phyloP scores from a whole-genome alignment of 2,888 invertebrate genomes.

The Thereva unica region DNA sequence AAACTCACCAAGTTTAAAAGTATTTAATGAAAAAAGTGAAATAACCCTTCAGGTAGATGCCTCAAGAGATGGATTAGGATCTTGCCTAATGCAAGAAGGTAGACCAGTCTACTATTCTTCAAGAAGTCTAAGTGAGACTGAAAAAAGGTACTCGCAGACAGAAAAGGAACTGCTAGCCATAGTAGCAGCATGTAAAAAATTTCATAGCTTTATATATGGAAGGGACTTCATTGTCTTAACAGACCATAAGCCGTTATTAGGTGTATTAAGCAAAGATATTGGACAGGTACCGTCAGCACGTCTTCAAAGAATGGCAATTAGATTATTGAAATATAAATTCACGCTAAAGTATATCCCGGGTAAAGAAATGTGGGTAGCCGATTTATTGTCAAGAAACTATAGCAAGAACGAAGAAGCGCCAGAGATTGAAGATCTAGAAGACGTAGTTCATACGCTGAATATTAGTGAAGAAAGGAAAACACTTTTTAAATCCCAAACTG shows the following conservation, averaged over 20 bases:
- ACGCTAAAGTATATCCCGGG: no score
- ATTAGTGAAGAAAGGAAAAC: no score
- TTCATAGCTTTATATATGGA: conserved; percentile 41
- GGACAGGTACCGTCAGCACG: conserved; percentile 32
- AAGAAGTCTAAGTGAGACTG: conserved; percentile 43
- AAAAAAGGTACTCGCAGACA: conserved; percentile 41
- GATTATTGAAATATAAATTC: no score
- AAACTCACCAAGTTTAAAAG: no score
- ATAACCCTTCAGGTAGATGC: no score
- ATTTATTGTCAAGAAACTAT: no score
- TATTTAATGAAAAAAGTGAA: no score
- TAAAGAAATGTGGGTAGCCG: no score
- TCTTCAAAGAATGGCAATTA: conserved; percentile 38
- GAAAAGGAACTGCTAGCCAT: conserved; percentile 42
- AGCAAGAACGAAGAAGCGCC: no score
- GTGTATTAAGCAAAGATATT: conserved; percentile 38
- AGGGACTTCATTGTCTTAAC: conserved; percentile 28
- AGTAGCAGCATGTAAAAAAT: conserved; percentile 40
- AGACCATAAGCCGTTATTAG: conserved; percentile 41
- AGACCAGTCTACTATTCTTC: conserved; percentile 43
- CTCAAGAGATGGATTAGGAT: conserved; percentile 37
- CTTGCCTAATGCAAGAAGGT: conserved; percentile 29
- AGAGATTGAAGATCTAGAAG: no score
- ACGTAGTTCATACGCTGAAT: no score
- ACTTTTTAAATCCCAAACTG: no score